A percentile compares a stretch with the other conserved stretches of the same genome.
These are phyloP conservation scores for Euplexia lucipara DNA, from an alignment of 2,888 invertebrate species.

Conservation along the genomic window DNA sequence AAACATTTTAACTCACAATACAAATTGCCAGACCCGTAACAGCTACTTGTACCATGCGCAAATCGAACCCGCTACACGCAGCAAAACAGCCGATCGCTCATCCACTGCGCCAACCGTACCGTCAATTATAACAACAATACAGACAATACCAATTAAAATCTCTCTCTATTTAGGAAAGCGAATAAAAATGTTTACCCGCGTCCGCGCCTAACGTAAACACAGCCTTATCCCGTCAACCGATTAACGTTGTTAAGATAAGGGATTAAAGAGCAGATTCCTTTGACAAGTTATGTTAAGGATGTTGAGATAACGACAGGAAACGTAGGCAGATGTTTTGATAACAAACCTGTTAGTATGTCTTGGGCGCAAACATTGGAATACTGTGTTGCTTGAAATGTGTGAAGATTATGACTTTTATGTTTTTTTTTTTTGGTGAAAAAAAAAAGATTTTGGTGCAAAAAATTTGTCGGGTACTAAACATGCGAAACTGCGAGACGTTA, in stretches of 20 bases:
- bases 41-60: no score
- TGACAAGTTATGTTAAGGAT: conserved; percentile 51
- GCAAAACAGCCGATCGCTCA: no score
- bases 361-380: conserved; percentile 55
- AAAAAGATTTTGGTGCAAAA: not conserved
- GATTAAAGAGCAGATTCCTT: conserved; percentile 55
- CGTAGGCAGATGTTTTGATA: conserved; percentile 72
- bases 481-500: not conserved
- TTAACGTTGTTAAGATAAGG: conserved; percentile 30
- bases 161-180: conserved; percentile 47
- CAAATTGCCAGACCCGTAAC: no score
- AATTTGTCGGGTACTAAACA: not conserved
- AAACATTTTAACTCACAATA: no score
- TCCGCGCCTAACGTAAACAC: conserved; percentile 51
- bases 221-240: conserved; percentile 34
- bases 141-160: conserved; percentile 26
- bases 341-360: conserved; percentile 65
- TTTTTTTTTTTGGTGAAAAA: not conserved
- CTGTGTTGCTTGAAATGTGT: conserved; percentile 40
- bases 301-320: conserved; percentile 69
- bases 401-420: conserved; percentile 3
- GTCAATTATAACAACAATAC: conserved; percentile 5
- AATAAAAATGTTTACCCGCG: conserved; percentile 54
- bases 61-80: no score
- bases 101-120: not conserved